Base-by-base conservation (phyloP, 1,140 invertebrate species). In the Euschistus heros region DNA sequence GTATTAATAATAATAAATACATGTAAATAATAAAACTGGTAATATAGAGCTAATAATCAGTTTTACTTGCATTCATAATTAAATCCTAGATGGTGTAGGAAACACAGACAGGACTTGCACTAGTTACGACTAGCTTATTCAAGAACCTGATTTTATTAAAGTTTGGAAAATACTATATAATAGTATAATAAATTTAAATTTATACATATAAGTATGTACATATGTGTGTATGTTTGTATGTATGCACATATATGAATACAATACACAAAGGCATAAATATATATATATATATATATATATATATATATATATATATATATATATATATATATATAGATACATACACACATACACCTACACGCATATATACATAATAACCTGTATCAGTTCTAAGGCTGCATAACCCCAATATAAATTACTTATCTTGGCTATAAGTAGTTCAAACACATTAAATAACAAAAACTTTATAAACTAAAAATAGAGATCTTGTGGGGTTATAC, bases 71-170 rank as follows among this genome's bases (percentile, higher is more conserved):
- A 60, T 44, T 37, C 33, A 55, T 64, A 22, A 55, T 55, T 37
- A 10, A 55, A 15, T 27, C 37, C 20, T 55, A 66, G 61, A 66
- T 63, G 54, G 37, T 64, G 69, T 67, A 68, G 69, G 67, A 70
- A 70, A 69, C 70, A 71, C 71, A 71, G 37, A 71, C 71, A 71
- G 37, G 68, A 69, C 70, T 72, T 72, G 71, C 68, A 70, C 71
- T 72, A 68, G 67, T 71, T 64, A 66, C 68, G 66, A 70, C 71
- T 71, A 72, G 70, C 62, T 69, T 66, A 60, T 66, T 30, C 47
- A 57, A 57, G 54, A 57, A 26, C 54, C 54, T 57, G 54, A 57
- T 57, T 57, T 24, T 57, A 37, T 37, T 37, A 37, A 37, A 37
- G 33, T 10, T 57, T 57, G 20, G 26, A 57, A 57, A 57, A 57